Evolutionary conservation across 2,113 vertebrate genomes (phyloP), one percentile per base, ranked within the genome.

Genomic region (Phyllostomus hastatus): DNA sequence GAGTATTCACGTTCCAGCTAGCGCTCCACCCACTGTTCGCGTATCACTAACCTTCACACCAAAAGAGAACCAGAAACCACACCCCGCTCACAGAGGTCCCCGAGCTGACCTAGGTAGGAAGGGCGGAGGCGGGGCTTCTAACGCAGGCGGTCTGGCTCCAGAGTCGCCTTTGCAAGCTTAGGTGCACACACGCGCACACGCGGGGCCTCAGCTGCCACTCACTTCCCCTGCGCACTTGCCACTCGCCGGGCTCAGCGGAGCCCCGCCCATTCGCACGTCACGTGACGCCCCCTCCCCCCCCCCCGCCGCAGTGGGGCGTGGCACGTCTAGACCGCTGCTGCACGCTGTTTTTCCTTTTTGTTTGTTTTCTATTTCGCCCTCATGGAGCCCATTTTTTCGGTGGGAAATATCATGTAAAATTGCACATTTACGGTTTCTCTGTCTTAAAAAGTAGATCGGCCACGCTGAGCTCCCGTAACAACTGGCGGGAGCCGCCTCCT

Each of bases 191-290:
- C 6, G 43, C 43, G 8, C 50, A 64, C 8, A 3, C 0, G 2
- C 4, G 0, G 10, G 4, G 7, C 35, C 50, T 7, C 46, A 31
- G 14, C 1, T 0, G 4, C 14, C 2, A 1, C 16, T 67, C 4
- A 26, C n/a, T 7, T 5, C 5, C 8, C 0, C 2, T 28, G 5
- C 7, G 11, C 4, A 22, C 48, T 35, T 1, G 1, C 33, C 1
- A 10, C 20, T 33, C 0, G 2, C 15, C 52, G 50, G 64, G 22
- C 33, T 41, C 79, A 7, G 54, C 11, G 3, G 7, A 52, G 38
- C 48, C 2, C 33, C 33, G 17, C 26, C 24, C 24, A 2, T 3
- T 5, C 6, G 1, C 12, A 11, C 70, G 6, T 26, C 31, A n/a
- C 16, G 15, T 2, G 9, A 35, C 22, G 4, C 1, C 7, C 3